Base-by-base conservation (phyloP, 1,140 invertebrate genomes). In the Panagrolaimus sp. region DNA sequence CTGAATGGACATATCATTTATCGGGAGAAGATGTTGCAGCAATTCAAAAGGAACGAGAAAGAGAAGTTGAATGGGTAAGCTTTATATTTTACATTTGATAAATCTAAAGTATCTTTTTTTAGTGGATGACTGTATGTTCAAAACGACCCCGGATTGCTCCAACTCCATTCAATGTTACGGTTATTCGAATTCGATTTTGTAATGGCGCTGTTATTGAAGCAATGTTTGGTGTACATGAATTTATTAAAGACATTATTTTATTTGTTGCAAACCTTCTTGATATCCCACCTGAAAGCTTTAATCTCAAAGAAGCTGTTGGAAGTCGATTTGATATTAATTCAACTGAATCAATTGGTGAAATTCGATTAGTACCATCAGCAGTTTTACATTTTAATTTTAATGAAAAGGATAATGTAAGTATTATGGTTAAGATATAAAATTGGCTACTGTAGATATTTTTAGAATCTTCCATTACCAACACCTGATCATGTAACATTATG, bases 21-120 rank as follows among this genome's bases (percentile, higher is more conserved):
- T 57, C 51, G 1, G 51, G 51, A 11, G 51, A 57, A 13, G 51
- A 57, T 27, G 51, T 57, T 20, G 27, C 20, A 57, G 27, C 20
- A 27, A 57, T 57, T 20, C 51, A 57, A 27, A 20, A 57, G 51
- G 13, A 57, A 23, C 51, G 51, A 25, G 51, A 57, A 57, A 27
- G 9, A 20, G 51, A 57, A 57, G 51, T 57, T 57, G 51, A 57
- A 57, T 57, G 51, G 51, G 51, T 57, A 25, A 16, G 51, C 5
- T 57, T n/a, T n/a, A n/a, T n/a, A n/a, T n/a, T n/a, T n/a, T n/a
- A n/a, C n/a, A 38, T 23, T 57, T 16, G 2, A 25, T 16, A 25
- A 8, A 20, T 23, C 9, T 27, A 14, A 1, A 9, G 16, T 53
- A 9, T 53, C 9, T 9, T 20, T n/a, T 57, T 57, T 57, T 20